A percentile compares a stretch with the other conserved stretches of the same genome.
Evolutionary conservation across 2,113 vertebrate species (phyloP).

Genomic region (Crotalus tigris): DNA sequence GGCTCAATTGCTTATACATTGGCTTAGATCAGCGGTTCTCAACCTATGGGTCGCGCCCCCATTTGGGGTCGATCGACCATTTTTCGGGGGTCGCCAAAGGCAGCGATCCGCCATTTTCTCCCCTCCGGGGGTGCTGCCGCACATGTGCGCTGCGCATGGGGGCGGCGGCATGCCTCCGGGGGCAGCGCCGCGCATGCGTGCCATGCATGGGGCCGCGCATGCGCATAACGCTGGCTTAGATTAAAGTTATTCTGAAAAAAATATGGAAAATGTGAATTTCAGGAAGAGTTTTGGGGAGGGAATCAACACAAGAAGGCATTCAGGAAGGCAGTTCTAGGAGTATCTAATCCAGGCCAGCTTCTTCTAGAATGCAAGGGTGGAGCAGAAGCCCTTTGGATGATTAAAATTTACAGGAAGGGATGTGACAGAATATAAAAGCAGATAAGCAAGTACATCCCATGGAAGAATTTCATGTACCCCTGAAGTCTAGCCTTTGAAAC

Average conservation of each 20-base stretch:
- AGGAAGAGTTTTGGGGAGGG: background rate
- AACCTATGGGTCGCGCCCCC: too few species aligned
- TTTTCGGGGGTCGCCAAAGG: too few species aligned
- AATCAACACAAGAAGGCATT: background rate
- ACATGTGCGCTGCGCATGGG: too few species aligned
- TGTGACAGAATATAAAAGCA: background rate
- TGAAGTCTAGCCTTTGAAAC: background rate
- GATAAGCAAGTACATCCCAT: background rate
- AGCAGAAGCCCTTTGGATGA: background rate
- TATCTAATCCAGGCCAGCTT: background rate
- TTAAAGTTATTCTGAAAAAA: background rate
- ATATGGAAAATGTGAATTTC: background rate
- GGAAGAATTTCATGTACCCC: background rate
- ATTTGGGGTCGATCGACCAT: too few species aligned
- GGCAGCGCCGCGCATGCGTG: too few species aligned
- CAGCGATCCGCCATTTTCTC: too few species aligned
- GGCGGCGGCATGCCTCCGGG: too few species aligned
- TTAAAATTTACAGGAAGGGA: background rate
- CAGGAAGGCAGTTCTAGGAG: background rate
- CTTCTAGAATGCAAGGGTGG: background rate
- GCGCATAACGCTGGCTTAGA: background rate
- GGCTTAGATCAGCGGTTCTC: background rate
- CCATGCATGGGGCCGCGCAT: too few species aligned
- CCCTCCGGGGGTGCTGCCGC: too few species aligned
- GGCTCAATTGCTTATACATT: background rate